Evolutionary conservation across 2,113 vertebrate species (phyloP).

Genomic region (Ceyx melanurus): DNA sequence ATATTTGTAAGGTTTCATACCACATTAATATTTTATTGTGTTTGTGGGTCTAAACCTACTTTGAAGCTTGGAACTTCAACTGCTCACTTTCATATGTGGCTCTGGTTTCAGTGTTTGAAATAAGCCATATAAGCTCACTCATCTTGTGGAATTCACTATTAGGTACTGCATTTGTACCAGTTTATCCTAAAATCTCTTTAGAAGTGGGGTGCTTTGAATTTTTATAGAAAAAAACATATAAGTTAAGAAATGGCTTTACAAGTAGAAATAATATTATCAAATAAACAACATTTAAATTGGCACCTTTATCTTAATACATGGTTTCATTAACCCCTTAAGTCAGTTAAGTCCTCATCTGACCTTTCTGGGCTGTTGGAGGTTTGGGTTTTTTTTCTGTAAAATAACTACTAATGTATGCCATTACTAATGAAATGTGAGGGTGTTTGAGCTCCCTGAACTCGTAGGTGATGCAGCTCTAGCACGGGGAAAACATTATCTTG

Average conservation of each 20-base stretch:
- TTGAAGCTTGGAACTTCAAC: conserved; percentile 11
- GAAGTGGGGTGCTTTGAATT: background rate
- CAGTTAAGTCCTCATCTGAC: background rate
- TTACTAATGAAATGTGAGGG: background rate
- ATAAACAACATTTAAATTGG: background rate
- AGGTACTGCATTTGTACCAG: background rate
- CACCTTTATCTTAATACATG: background rate
- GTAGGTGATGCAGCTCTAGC: background rate
- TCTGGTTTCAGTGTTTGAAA: conserved; percentile 57
- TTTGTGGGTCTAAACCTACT: conserved; percentile 10
- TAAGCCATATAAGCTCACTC: background rate
- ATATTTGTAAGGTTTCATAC: conserved; percentile 45
- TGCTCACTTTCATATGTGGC: conserved; percentile 35
- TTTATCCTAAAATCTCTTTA: background rate
- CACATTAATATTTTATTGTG: conserved; percentile 44
- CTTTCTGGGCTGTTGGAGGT: background rate
- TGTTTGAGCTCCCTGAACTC: background rate
- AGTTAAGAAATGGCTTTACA: background rate
- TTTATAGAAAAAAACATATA: background rate
- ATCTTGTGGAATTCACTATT: background rate
- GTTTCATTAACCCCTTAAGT: background rate
- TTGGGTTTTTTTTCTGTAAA: background rate
- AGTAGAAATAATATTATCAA: background rate
- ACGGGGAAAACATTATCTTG: background rate
- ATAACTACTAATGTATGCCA: background rate